Conservation (phyloP, 2,113 vertebrate genomes). For the Toxotes jaculatrix region DNA sequence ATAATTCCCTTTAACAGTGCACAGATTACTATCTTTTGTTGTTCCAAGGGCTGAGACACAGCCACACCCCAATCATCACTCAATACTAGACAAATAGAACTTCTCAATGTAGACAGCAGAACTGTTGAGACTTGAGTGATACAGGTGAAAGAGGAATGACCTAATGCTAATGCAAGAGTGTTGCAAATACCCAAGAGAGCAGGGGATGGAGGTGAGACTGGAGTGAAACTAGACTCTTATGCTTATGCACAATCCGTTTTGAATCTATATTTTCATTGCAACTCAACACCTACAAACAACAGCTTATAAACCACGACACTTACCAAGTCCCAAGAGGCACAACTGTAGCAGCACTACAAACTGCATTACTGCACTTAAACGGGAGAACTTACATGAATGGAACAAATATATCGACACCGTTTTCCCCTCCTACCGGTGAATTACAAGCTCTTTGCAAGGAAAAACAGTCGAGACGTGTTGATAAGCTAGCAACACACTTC, state of each 20-base stretch:
- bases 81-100: slow-evolving; percentile 52
- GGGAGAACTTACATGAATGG: neutral
- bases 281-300: slow-evolving; percentile 10
- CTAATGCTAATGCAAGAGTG: neutral
- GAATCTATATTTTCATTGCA: neutral
- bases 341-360: slow-evolving; percentile 37
- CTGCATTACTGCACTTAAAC: slow-evolving; percentile 19
- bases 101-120: slow-evolving; percentile 20
- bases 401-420: neutral
- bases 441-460: neutral
- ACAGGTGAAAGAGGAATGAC: slow-evolving; percentile 7
- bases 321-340: slow-evolving; percentile 24
- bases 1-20: slow-evolving; percentile 6
- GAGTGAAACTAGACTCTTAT: slow-evolving; percentile 1
- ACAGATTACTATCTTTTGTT: slow-evolving; percentile 47
- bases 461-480: neutral
- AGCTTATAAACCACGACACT: slow-evolving; percentile 9
- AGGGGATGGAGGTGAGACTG: neutral
- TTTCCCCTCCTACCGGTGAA: neutral
- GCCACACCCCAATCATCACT: slow-evolving; percentile 55
- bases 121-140: slow-evolving; percentile 49
- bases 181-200: neutral
- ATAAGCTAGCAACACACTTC: neutral
- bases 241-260: slow-evolving; percentile 26
- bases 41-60: slow-evolving; percentile 5